Conservation (phyloP, 1,140 invertebrate genomes). For the Phortica variegata region DNA sequence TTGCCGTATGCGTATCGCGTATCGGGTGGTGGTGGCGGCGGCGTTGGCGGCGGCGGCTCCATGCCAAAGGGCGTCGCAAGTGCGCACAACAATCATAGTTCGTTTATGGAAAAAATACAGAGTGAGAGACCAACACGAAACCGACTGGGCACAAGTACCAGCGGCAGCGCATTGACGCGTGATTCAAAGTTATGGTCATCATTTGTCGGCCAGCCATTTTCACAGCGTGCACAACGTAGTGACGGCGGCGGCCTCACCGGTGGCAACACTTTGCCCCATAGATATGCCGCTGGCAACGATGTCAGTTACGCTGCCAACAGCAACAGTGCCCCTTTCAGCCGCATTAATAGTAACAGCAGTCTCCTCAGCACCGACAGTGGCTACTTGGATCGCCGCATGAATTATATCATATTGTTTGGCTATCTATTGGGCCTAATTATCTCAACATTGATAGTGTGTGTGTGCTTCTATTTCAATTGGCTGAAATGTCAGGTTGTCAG, state of each 20-base stretch:
- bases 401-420: slow-evolving; percentile 40
- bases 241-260: neutral
- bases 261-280: no score
- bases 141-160: neutral
- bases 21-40: no score
- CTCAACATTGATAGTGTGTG: slow-evolving; percentile 30
- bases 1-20: neutral
- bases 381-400: slow-evolving; percentile 23
- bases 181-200: no score
- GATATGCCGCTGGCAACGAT: no score
- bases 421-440: slow-evolving; percentile 30
- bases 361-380: neutral
- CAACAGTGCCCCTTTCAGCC: no score
- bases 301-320: no score
- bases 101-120: no score
- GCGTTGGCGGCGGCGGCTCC: neutral
- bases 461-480: slow-evolving; percentile 42
- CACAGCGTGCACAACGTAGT: slow-evolving; percentile 1
- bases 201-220: no score
- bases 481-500: slow-evolving; percentile 26
- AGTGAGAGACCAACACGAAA: no score
- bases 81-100: no score
- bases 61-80: neutral
- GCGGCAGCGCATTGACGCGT: no score
- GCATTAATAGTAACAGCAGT: no score